These are phyloP conservation scores for Trichosurus vulpecula DNA, from an alignment of 2,797 vertebrate genomes.

Conservation along the genomic window DNA sequence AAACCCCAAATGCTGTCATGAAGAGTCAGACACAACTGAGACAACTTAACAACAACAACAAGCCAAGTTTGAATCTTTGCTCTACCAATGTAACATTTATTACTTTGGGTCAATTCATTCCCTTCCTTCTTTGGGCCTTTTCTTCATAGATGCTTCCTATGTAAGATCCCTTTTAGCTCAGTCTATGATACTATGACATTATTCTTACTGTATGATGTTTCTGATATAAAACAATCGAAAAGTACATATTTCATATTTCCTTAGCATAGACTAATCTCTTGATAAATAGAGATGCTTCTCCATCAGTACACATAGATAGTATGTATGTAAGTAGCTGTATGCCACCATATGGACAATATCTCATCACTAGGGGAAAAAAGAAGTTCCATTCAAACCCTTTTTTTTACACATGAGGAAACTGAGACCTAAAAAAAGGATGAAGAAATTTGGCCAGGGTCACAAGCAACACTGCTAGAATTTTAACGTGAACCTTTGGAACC, in stretches of 20 bases:
- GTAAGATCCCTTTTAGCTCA: background rate
- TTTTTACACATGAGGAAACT: background rate
- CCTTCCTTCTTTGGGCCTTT: background rate
- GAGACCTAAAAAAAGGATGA: slow-evolving; percentile 19
- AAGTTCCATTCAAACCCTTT: background rate
- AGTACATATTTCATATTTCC: background rate
- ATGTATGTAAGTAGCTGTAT: background rate
- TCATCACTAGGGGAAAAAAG: slow-evolving; percentile 18
- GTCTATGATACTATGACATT: background rate
- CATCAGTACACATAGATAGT: background rate
- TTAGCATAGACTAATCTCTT: slow-evolving; percentile 1
- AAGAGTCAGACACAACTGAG: background rate
- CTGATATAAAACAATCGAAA: background rate
- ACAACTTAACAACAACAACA: background rate
- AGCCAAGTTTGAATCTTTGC: background rate
- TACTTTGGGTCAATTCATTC: background rate
- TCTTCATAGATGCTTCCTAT: background rate
- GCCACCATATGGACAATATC: background rate
- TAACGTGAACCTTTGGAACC: background rate
- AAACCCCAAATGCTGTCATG: background rate
- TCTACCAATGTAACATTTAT: background rate
- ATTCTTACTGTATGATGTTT: background rate
- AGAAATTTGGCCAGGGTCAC: slow-evolving; percentile 13
- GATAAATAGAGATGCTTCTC: background rate
- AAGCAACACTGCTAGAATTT: background rate